Conservation (phyloP, 1,140 invertebrate genomes). For the Tribolium castaneum region DNA sequence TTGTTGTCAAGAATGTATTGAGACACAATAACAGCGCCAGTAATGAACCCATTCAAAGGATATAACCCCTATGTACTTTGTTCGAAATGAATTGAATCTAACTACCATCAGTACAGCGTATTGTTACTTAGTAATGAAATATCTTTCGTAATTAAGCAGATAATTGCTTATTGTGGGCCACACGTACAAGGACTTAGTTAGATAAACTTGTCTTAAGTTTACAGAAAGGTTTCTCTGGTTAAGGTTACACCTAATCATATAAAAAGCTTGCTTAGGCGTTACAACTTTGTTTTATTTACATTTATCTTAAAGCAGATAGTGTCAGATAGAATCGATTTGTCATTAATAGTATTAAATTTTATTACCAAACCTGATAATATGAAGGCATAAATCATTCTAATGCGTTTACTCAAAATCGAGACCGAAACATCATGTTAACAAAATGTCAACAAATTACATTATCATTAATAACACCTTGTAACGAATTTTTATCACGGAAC, state of each 20-base stretch:
- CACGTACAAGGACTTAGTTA: neutral
- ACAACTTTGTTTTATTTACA: neutral
- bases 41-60: neutral
- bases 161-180: neutral
- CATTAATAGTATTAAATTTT: constrained; percentile 13
- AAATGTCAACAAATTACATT: neutral
- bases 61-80: neutral
- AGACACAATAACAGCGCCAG: neutral
- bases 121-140: neutral
- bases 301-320: neutral
- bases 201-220: neutral
- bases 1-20: neutral
- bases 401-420: neutral
- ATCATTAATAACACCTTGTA: too few species aligned
- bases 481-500: too few species aligned
- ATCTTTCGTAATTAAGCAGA: constrained; percentile 10
- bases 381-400: neutral
- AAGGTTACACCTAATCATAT: neutral
- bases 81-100: neutral
- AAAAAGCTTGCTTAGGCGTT: neutral
- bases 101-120: neutral
- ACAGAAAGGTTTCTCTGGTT: neutral
- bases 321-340: constrained; percentile 6
- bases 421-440: neutral
- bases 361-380: neutral